A percentile compares a stretch with the other conserved stretches of the same genome.
phyloP scores from a whole-genome alignment of 2,888 invertebrate species.

The Ptilodon capucinus region DNA sequence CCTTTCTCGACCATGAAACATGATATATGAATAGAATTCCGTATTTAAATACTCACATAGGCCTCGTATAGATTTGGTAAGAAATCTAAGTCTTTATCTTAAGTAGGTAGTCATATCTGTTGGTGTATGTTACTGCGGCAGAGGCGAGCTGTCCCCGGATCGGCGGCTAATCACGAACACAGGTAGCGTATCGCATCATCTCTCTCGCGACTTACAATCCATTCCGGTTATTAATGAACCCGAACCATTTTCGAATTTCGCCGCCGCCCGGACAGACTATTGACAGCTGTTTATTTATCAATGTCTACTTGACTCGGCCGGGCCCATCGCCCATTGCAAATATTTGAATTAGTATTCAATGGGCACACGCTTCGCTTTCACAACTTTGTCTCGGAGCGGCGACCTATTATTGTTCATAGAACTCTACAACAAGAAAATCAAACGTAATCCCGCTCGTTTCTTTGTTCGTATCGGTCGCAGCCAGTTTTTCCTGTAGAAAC shows the following conservation, averaged over 20 bases:
- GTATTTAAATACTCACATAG: conserved; percentile 20
- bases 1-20: conserved; percentile 30
- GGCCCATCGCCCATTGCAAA: conserved; percentile 55
- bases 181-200: conserved; percentile 69
- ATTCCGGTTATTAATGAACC: conserved; percentile 72
- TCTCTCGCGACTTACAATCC: conserved; percentile 57
- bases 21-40: conserved; percentile 31
- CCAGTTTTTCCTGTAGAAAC: conserved; percentile 38
- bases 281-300: conserved; percentile 75
- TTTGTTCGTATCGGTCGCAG: conserved; percentile 37
- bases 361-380: conserved; percentile 38
- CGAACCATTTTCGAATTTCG: conserved; percentile 61
- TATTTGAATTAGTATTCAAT: conserved; percentile 58
- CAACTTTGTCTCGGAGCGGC: conserved; percentile 37
- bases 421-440: conserved; percentile 51
- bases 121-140: neutral
- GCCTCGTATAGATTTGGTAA: conserved; percentile 18
- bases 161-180: conserved; percentile 59
- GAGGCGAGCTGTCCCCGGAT: conserved; percentile 14
- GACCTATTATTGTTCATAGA: conserved; percentile 42
- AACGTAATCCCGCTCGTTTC: conserved; percentile 45
- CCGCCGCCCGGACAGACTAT: conserved; percentile 56
- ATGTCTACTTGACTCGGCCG: conserved; percentile 53
- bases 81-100: neutral
- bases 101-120: neutral